Base-by-base conservation (phyloP, 2,113 vertebrate species). In the Pterocles gutturalis region DNA sequence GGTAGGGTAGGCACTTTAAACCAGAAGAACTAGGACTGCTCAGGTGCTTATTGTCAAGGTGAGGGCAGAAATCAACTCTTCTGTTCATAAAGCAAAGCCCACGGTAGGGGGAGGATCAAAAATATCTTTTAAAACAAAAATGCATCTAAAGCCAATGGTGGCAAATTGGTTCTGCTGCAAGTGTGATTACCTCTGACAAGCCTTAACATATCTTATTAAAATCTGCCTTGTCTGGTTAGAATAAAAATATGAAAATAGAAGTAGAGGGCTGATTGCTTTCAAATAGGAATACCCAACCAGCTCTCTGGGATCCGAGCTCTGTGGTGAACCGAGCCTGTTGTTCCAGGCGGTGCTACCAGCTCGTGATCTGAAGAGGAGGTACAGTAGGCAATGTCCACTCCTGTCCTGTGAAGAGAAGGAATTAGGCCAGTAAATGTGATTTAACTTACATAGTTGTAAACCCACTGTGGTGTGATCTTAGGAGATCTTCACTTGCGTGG, bases 341-440 rank as follows among this genome's bases (percentile, higher is more conserved):
- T 78, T 90, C 58, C 41, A 83, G 64, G 46, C 71, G 88, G 48
- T 76, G 7, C 36, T 7, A 36, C 36, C 67, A 93, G 76, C 92
- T 91, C 72, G 28, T 81, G 67, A 18, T 43, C 13, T 83, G 48
- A 53, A 77, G 57, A 71, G 21, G 19, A 77, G 25, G 38, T 1
- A 1, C 45, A 33, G 11, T 18, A 83, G 75, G 41, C 70, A 61
- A 3, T 34, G 22, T 29, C 93, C 64, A 7, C 29, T 73, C 43
- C 38, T 66, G 58, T 83, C 18, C 67, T 77, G 28, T 66, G 46
- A 81, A 65, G 34, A 57, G 62, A 65, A 93, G 62, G 80, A 90
- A 77, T 95, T 92, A 83, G 76, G 46, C 67, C 60, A 69, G 76
- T 86, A 81, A 83, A 90, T 61, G 76, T 95, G 76, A 86, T 90